Base-by-base conservation (phyloP, 2,113 vertebrate genomes). In the Anser brachyrhynchus region DNA sequence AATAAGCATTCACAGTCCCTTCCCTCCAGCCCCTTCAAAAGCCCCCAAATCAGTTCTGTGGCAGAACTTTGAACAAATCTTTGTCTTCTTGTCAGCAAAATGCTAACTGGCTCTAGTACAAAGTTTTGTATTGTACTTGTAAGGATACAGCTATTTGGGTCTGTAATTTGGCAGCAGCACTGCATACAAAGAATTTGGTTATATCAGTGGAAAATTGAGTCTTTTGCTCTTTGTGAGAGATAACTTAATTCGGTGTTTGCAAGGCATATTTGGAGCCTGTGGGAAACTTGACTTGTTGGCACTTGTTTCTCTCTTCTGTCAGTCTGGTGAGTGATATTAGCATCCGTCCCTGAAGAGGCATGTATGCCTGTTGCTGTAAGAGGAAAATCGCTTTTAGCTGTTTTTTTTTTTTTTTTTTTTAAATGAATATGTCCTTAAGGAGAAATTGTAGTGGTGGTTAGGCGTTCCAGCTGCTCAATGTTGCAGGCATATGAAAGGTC, bases 251-350 rank as follows among this genome's bases (percentile, higher is more conserved):
- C 0, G 0, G 59, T 80, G 57, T 80, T 94, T 83, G 69, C 3
- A 3, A 61, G 39, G 65, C 85, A 26, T 83, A 81, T 93, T 93
- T 90, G 85, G n/a, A 90, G 65, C 61, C 69, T 86, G 82, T 90
- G 76, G 83, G 87, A 88, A 84, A 55, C 58, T 84, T 74, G 37
- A 43, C 52, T 93, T 91, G n/a, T 44, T 95, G 93, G 87, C 58
- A 70, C 67, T 89, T 70, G 25, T 67, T 74, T 81, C 8, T 1
- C 52, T 86, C 39, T 72, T 65, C 33, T 59, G n/a, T 93, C 88
- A 81, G 4, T 74, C 64, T 52, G 64, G 59, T 58, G 43, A 87
- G 71, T 46, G 64, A 18, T 75, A 52, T 78, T 86, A 88, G 85
- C 70, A 77, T 89, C 74, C 85, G 57, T 90, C 79, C 57, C 33